Evolutionary conservation across 2,888 invertebrate genomes (phyloP), one percentile per base, ranked within the genome.

Genomic region (Crepidodera aurea): DNA sequence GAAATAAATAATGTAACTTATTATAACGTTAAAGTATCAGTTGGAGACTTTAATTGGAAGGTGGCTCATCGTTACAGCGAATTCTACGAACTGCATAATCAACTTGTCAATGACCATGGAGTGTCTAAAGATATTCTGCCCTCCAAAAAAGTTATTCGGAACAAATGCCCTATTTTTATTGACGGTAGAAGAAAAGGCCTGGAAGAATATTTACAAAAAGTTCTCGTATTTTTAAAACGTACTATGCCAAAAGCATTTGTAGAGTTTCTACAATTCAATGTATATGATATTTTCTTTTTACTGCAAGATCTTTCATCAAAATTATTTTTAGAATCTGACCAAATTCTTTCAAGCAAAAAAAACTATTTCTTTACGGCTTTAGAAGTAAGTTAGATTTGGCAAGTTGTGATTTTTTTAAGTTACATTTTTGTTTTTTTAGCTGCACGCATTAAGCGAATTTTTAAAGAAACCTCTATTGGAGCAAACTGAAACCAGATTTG

Each of bases 141-240:
- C 8, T 95, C 95, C 0, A 98, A 98, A 81, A 96, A 96, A 83
- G 85, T 94, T 2, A 90, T 96, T 72, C 90, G 96, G 1, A 96
- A 96, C 77, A 93, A 92, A 80, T 92, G 92, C 67, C 92, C 93
- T 0, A 84, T 88, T 58, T 98, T 98, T 78, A 85, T 98, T 1
- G 92, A 93, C 75, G 91, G 90, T 73, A 86, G 97, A 55, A 87
- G 92, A 62, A 84, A 87, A 66, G 93, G 90, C 12, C 82, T 98
- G 37, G 91, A 94, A 79, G 84, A 86, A 50, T 98, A 98, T 81
- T 83, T 97, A 48, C 88, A 87, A 73, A 89, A 88, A 69, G 85
- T 94, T 8, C 86, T 95, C 48, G 87, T 86, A 65, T 90, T 90
- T 76, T 83, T 94, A 65, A 90, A 89, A 68, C 85, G 90, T 70